Evolutionary conservation across 1,140 invertebrate species (phyloP).

Genomic region (Pachypeltis micranthus): DNA sequence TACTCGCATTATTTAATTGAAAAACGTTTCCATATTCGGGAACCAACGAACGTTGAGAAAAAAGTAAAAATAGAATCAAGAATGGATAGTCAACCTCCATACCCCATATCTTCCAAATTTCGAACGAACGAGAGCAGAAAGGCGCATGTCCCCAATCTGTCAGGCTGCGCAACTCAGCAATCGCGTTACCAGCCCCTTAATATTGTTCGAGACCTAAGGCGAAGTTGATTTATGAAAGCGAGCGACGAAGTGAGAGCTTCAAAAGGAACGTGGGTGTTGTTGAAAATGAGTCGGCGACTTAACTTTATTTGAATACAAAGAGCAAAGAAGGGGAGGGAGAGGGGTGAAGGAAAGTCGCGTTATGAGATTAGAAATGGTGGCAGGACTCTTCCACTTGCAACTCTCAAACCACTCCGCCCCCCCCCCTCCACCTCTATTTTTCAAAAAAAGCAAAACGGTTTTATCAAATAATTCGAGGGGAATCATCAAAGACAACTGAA

Average conservation of each 20-base stretch:
- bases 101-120: too few relatives aligned
- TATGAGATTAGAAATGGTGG: slow-evolving; percentile 5
- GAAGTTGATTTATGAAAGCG: neutral
- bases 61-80: too few relatives aligned
- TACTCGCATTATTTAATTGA: too few relatives aligned
- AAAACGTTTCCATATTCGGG: too few relatives aligned
- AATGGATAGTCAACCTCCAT: too few relatives aligned
- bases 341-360: neutral
- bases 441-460: neutral
- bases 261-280: slow-evolving; percentile 4
- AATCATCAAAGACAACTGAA: slow-evolving; percentile 10
- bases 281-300: neutral
- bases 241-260: neutral
- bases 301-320: slow-evolving; percentile 10
- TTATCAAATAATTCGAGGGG: neutral
- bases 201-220: neutral
- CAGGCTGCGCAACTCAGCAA: neutral
- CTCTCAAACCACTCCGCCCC: neutral
- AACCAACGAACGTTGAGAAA: too few relatives aligned
- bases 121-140: neutral
- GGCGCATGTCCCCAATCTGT: neutral
- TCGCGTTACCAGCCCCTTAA: neutral
- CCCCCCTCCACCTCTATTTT: neutral
- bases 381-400: too few relatives aligned
- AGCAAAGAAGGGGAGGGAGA: neutral